Base-by-base conservation (phyloP, 64 coral and sea anemone species). In the Pocillopora verrucosa region DNA sequence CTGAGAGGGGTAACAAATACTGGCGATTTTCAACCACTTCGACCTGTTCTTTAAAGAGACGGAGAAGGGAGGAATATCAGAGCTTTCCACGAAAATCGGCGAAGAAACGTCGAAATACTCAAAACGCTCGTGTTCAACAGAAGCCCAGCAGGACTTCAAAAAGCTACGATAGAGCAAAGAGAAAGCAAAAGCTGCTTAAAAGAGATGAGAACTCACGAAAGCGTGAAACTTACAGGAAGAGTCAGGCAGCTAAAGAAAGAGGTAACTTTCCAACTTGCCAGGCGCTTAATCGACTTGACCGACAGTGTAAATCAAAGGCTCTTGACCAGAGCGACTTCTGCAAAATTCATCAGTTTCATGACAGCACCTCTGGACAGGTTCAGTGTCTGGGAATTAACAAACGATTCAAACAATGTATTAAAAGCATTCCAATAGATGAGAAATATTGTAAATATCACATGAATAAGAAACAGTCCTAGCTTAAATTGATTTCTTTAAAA, bases 341-440 rank as follows among this genome's bases (percentile, higher is more conserved):
- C 19, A 83, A 83, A 83, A 83, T 83, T 83, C 80, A 83, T 62
- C 35, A 83, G 59, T 83, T 83, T 45, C 10, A 37, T 83, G 80
- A 83, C 80, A 83, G 61, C 35, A 62, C 16, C 0, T 83, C 80
- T 14, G 80, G 61, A 35, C 5, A 67, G 7, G 80, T 83, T 9
- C 80, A 83, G 19, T 83, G 80, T 34, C 34, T 83, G 36, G 80
- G 62, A 68, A 83, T 35, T 11, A 83, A 83, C 19, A 83, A 67
- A 67, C 62, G 4, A 38, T 67, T 51, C 16, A 83, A 83, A 64
- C 62, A 34, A 38, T 82, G 79, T 59, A 62, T 82, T 20, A 82
- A 82, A 63, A 82, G 59, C 63, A 59, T 82, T 82, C 16, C 79
- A 82, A 30, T 9, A 11, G 30, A 62, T 82, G 79, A 82, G 11